phyloP scores from a whole-genome alignment of 2,113 vertebrate genomes.

The Ramphastos sulfuratus region DNA sequence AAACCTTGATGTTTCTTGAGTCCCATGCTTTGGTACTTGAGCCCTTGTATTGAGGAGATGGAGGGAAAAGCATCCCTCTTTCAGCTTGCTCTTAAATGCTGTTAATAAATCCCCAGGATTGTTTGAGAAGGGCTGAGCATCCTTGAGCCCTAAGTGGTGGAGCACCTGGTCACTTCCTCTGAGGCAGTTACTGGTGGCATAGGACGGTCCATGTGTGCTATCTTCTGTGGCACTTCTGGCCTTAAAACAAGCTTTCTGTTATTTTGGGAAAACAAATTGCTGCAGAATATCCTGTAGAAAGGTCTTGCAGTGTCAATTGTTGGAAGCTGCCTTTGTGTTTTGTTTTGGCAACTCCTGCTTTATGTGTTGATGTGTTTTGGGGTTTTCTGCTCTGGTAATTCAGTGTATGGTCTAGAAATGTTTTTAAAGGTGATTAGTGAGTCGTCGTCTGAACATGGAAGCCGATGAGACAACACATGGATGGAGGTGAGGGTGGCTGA shows the following conservation, averaged over 20 bases:
- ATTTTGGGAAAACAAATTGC: not conserved
- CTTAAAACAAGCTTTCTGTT: not conserved
- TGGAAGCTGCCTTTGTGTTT: not conserved
- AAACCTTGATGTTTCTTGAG: not conserved
- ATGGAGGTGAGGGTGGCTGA: fast-evolving
- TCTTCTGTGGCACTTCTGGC: not conserved
- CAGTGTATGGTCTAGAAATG: fast-evolving
- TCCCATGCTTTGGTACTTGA: fast-evolving
- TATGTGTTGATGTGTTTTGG: not conserved
- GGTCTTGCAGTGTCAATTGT: fast-evolving
- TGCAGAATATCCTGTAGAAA: not conserved
- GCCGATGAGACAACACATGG: fast-evolving
- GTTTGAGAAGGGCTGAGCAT: not conserved
- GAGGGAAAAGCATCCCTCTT: not conserved
- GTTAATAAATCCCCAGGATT: not conserved
- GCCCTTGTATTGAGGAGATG: fast-evolving
- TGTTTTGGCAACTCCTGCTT: not conserved
- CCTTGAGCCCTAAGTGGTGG: not conserved
- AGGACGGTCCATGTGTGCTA: fast-evolving
- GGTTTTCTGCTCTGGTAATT: not conserved
- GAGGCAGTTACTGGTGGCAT: not conserved
- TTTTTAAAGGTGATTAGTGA: not conserved
- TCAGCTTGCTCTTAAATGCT: not conserved
- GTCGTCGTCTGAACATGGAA: not conserved
- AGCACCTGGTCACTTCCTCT: not conserved